Evolutionary conservation across 1,140 invertebrate genomes (phyloP).

Genomic region (Drosophila murphyi): DNA sequence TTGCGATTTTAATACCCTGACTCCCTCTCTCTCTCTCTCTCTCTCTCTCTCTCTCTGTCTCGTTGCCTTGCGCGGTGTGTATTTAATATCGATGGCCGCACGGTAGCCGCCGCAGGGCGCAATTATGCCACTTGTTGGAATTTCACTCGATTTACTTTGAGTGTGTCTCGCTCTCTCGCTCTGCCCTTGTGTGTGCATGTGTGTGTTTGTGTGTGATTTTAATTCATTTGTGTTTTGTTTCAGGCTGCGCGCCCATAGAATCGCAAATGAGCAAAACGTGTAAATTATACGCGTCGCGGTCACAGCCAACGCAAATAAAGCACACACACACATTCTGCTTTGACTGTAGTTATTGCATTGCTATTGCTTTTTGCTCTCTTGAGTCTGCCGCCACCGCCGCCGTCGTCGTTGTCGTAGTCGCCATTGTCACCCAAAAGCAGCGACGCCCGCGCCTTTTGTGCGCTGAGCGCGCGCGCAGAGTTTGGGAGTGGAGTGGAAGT

Average conservation of each 20-base stretch:
- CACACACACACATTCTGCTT: conserved; percentile 26
- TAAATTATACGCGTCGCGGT: conserved; percentile 81
- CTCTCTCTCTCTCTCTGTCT: neutral
- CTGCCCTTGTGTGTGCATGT: conserved; percentile 12
- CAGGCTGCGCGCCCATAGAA: conserved; percentile 74
- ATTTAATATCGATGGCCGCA: conserved; percentile 58
- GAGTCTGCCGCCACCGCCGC: conserved; percentile 1
- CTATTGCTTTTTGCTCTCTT: conserved; percentile 14
- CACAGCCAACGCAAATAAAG: conserved; percentile 78
- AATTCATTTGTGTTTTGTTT: conserved; percentile 76
- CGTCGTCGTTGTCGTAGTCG: conserved; percentile 28
- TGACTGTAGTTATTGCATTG: neutral
- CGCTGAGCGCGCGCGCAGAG: neutral
- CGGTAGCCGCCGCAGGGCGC: conserved; percentile 79
- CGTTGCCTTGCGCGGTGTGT: conserved; percentile 6
- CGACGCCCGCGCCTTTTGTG: conserved; percentile 43
- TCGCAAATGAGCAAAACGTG: conserved; percentile 82
- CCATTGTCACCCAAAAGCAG: conserved; percentile 45
- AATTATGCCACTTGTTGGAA: conserved; percentile 83
- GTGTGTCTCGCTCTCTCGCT: conserved; percentile 3
- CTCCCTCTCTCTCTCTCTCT: neutral
- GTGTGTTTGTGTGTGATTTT: conserved; percentile 39
- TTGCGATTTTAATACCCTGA: conserved; percentile 63
- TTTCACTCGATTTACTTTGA: conserved; percentile 65
- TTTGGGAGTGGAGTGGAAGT: conserved; percentile 30